These are phyloP conservation scores for Drosophila kikkawai DNA, from an alignment of 1,140 invertebrate genomes.

Conservation along the genomic window DNA sequence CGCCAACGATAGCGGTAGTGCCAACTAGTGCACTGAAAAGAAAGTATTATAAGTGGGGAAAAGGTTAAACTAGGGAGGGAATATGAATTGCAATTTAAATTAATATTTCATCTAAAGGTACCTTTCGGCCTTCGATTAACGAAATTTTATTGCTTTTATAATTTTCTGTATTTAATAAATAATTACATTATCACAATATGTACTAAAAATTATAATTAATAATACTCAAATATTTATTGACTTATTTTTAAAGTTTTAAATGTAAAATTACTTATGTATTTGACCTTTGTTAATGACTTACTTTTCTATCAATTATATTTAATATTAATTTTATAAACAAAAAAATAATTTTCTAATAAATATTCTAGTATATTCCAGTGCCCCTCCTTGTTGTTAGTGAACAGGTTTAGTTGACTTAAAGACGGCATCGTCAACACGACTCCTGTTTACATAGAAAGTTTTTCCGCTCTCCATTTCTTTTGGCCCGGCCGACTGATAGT, in stretches of 20 bases:
- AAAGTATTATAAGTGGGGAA: background rate
- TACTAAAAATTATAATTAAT: no score
- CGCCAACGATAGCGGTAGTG: constrained; percentile 35
- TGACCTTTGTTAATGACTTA: background rate
- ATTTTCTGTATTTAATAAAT: background rate
- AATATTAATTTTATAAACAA: background rate
- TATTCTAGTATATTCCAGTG: background rate
- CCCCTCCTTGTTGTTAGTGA: constrained; percentile 15
- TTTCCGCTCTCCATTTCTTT: constrained; percentile 38
- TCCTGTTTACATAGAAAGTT: constrained; percentile 70
- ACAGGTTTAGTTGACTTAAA: constrained; percentile 71
- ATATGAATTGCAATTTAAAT: background rate
- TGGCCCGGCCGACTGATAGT: constrained; percentile 52
- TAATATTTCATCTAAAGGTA: background rate
- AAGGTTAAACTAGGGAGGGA: background rate
- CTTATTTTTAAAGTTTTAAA: no score
- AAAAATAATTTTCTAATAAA: background rate
- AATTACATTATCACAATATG: no score
- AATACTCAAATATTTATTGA: no score
- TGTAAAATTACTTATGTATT: no score
- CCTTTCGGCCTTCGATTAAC: fast-evolving
- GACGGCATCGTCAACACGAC: constrained; percentile 39
- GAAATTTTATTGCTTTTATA: no score
- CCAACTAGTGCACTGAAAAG: constrained; percentile 8
- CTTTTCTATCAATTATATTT: no score